Base-by-base conservation (phyloP, 2,797 vertebrate genomes). In the Rhabdomys pumilio region DNA sequence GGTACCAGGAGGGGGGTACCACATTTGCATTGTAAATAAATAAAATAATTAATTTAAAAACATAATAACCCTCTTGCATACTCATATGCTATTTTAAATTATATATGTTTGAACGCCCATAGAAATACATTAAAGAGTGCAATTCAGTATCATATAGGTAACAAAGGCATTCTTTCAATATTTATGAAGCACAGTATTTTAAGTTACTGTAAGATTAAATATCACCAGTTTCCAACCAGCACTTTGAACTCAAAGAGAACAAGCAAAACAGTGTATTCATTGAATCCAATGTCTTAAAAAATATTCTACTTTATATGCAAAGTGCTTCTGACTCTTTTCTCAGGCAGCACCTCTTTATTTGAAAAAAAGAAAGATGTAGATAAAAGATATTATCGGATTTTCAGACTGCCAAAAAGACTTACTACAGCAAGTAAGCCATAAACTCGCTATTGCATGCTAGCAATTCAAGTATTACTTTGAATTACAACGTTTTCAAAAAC, bases 381-480 rank as follows among this genome's bases (percentile, higher is more conserved):
- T 96, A 96, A 82, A 96, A 95, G 96, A 96, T 95, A 11, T 96
- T 29, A 87, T 89, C 75, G 72, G 29, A 87, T 55, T 24, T 92
- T 92, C 67, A 79, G 47, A 75, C 44, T 97, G 38, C 41, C 79
- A 24, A 93, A 91, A 20, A 96, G 34, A 95, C 24, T 96, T 97
- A 86, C 83, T 65, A 96, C 2, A 55, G 1, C 89, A 96, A 97
- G 73, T 34, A 96, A 94, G 69, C 67, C 96, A 44, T 92, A 93
- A 97, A 97, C 72, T 94, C 69, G 44, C 8, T 90, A 63, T 91
- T 96, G 89, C 31, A 14, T 63, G 87, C 86, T 91, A 97, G 5
- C 34, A 97, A 38, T 85, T 97, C 91, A 96, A 95, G 9, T n/a
- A 38, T 95, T 94, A 87, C 90, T 94, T 96, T 98, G 84, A 93